Percentiles rank a stretch among this genome's conserved stretches.
phyloP scores from a whole-genome alignment of 2,888 invertebrate species.

The Linhomoeus sp. region DNA sequence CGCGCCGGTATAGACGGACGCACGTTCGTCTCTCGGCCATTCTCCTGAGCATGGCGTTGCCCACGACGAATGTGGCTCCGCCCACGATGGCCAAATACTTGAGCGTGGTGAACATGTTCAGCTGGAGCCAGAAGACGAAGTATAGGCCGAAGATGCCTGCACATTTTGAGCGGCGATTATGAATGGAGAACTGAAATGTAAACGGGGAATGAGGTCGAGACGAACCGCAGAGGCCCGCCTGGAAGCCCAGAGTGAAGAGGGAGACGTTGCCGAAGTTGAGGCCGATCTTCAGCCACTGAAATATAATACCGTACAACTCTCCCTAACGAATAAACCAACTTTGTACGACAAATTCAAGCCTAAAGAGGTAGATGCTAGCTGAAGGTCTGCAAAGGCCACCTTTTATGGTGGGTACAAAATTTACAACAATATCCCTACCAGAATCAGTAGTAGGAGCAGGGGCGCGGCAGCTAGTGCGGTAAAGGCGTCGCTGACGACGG shows the following conservation, averaged over 20 bases:
- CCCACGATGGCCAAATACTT: slow-evolving; percentile 67
- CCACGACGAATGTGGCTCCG: slow-evolving; percentile 70
- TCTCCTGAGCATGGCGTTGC: slow-evolving; percentile 55
- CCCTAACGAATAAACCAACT: background rate
- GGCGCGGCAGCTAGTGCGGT: slow-evolving; percentile 61
- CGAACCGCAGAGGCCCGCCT: slow-evolving; percentile 59
- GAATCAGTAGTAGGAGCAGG: slow-evolving; percentile 52
- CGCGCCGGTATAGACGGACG: background rate
- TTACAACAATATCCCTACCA: slow-evolving; percentile 35
- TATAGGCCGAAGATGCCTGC: slow-evolving; percentile 66
- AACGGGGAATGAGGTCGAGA: slow-evolving; percentile 1
- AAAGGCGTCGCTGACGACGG: slow-evolving; percentile 68
- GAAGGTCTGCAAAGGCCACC: background rate
- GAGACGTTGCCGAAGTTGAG: slow-evolving; percentile 64
- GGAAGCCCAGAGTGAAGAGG: slow-evolving; percentile 65
- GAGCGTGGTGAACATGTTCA: slow-evolving; percentile 88
- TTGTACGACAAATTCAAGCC: background rate
- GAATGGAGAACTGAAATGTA: no score
- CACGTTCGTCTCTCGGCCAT: slow-evolving; percentile 13
- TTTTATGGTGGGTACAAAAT: background rate
- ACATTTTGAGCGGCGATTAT: slow-evolving; percentile 14
- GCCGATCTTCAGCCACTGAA: slow-evolving; percentile 59
- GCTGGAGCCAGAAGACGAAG: slow-evolving; percentile 67
- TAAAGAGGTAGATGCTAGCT: background rate
- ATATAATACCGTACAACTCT: slow-evolving; percentile 1